phyloP scores from a whole-genome alignment of 1,140 invertebrate genomes.

The Drosophila cardini region DNA sequence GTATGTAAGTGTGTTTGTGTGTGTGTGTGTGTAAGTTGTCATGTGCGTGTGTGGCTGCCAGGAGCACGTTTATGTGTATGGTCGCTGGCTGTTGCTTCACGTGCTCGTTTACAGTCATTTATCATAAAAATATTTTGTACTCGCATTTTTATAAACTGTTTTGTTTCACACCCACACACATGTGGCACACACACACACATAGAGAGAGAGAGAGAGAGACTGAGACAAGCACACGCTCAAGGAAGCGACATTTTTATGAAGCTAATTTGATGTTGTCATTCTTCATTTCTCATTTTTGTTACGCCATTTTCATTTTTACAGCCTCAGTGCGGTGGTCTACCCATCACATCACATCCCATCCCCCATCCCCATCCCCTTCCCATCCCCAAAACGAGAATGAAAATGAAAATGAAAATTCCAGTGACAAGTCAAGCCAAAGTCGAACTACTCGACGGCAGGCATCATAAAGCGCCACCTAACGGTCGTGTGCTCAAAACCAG shows the following conservation, averaged over 20 bases:
- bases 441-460: conserved; percentile 56
- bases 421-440: conserved; percentile 19
- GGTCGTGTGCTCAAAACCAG: conserved; percentile 53
- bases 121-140: conserved; percentile 83
- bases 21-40: conserved; percentile 46
- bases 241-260: conserved; percentile 75
- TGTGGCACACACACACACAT: neutral
- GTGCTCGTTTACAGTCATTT: conserved; percentile 82
- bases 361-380: neutral
- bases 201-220: conserved; percentile 12
- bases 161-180: conserved; percentile 66
- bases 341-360: no score
- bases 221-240: neutral
- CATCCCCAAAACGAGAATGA: neutral
- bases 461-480: conserved; percentile 74
- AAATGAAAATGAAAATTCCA: conserved; percentile 37
- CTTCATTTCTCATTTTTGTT: conserved; percentile 81
- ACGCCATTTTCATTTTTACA: conserved; percentile 76
- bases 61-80: conserved; percentile 80
- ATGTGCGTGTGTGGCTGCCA: conserved; percentile 77
- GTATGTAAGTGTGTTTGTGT: conserved; percentile 24
- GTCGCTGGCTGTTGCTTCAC: conserved; percentile 65
- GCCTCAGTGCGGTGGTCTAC: conserved; percentile 11
- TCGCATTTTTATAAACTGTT: conserved; percentile 82
- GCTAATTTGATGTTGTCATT: conserved; percentile 83